Evolutionary conservation across 2,797 vertebrate genomes (phyloP).

Genomic region (Oryzias sinensis): DNA sequence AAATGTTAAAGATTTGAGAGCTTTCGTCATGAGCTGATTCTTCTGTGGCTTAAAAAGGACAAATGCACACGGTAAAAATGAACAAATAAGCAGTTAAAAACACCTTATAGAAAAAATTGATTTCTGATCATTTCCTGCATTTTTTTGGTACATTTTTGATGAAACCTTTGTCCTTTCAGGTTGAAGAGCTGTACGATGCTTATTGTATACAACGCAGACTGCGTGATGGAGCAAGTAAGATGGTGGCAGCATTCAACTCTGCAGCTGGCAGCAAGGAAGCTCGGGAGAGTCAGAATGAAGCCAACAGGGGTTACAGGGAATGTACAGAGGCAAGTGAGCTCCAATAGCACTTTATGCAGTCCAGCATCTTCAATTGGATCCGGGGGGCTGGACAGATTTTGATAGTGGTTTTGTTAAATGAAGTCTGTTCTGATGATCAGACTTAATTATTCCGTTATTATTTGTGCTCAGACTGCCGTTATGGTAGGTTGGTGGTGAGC

Average conservation of each 20-base stretch:
- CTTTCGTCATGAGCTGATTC: too few species aligned
- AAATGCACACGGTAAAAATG: too few species aligned
- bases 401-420: too few species aligned
- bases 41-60: too few species aligned
- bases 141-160: background rate
- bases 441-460: too few species aligned
- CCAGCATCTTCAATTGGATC: too few species aligned
- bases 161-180: slow-evolving; percentile 68
- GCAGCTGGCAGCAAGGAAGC: slow-evolving; percentile 92
- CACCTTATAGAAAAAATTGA: too few species aligned
- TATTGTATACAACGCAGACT: slow-evolving; percentile 96
- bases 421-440: too few species aligned
- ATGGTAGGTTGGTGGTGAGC: too few species aligned
- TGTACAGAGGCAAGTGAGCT: slow-evolving; percentile 88
- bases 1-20: too few species aligned
- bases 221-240: slow-evolving; percentile 94
- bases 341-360: background rate
- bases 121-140: background rate
- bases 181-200: slow-evolving; percentile 95
- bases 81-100: background rate
- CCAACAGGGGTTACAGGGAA: slow-evolving; percentile 93
- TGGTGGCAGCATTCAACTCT: slow-evolving; percentile 94
- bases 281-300: slow-evolving; percentile 93
- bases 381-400: too few species aligned
- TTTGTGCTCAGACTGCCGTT: too few species aligned